These are phyloP conservation scores for Microctenopoma steveboyesi DNA, from an alignment of 2,797 vertebrate genomes.

Conservation along the genomic window DNA sequence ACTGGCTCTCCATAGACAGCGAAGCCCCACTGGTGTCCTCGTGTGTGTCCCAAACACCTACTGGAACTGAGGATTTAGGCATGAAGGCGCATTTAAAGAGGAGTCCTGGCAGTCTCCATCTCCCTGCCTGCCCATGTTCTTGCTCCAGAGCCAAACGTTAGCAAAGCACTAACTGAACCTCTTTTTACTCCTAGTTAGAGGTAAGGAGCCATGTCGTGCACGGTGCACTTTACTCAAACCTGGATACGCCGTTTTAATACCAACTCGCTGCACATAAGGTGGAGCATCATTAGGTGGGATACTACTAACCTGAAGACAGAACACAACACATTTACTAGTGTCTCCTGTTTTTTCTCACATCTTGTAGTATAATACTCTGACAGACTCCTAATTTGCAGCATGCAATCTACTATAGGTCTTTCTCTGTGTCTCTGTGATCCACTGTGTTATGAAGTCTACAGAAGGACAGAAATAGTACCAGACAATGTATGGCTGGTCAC, in stretches of 20 bases:
- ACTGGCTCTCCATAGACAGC: constrained; percentile 29
- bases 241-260: constrained; percentile 7
- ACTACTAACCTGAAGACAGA: neutral
- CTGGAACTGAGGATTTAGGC: constrained; percentile 50
- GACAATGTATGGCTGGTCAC: no score
- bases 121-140: constrained; percentile 10
- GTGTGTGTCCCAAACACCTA: constrained; percentile 34
- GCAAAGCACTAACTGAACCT: constrained; percentile 4
- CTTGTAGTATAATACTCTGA: no score
- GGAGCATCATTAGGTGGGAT: neutral
- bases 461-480: no score
- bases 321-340: no score
- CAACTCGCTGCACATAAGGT: neutral
- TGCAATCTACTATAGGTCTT: no score
- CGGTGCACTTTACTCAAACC: constrained; percentile 10
- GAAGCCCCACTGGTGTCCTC: constrained; percentile 46
- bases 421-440: no score
- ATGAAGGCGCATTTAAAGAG: constrained; percentile 59
- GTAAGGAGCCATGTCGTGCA: constrained; percentile 16
- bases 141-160: constrained; percentile 3
- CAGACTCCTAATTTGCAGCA: no score
- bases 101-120: constrained; percentile 13
- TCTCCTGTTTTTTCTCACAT: no score
- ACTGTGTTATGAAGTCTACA: no score
- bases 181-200: constrained; percentile 28